Evolutionary conservation across 2,797 vertebrate genomes (phyloP).

Genomic region (Rhinophrynus dorsalis): DNA sequence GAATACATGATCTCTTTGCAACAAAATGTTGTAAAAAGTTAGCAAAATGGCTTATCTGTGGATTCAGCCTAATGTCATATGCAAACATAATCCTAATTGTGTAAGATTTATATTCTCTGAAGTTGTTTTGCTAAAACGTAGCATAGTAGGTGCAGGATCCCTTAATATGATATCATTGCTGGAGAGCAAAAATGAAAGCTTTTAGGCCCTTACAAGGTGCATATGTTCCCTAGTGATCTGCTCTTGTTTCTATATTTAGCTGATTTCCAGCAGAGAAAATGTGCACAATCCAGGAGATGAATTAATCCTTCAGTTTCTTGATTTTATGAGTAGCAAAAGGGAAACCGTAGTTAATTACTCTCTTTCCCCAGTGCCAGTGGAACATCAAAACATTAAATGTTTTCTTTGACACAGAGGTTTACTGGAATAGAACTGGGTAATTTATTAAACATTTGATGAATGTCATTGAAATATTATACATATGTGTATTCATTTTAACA

Average conservation of each 20-base stretch:
- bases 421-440: no score
- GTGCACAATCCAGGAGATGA: slow-evolving; percentile 47
- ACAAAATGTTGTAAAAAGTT: slow-evolving; percentile 37
- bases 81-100: slow-evolving; percentile 28
- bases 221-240: slow-evolving; percentile 43
- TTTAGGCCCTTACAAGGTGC: slow-evolving; percentile 53
- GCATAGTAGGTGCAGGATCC: slow-evolving; percentile 13
- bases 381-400: no score
- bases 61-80: slow-evolving; percentile 36
- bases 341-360: slow-evolving; percentile 10
- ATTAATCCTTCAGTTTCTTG: slow-evolving; percentile 50
- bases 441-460: no score
- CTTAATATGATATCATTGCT: slow-evolving; percentile 36
- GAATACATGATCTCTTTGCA: no score
- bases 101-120: no score
- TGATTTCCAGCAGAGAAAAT: slow-evolving; percentile 56
- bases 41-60: slow-evolving; percentile 32
- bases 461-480: no score
- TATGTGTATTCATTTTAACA: no score
- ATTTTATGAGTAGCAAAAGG: slow-evolving; percentile 30
- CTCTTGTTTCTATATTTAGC: slow-evolving; percentile 64
- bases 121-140: slow-evolving; percentile 36
- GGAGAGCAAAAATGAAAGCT: slow-evolving; percentile 50
- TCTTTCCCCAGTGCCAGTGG: no score
- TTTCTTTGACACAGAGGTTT: no score